phyloP scores from a whole-genome alignment of 2,113 vertebrate genomes.

The Microcebus tavaratra region DNA sequence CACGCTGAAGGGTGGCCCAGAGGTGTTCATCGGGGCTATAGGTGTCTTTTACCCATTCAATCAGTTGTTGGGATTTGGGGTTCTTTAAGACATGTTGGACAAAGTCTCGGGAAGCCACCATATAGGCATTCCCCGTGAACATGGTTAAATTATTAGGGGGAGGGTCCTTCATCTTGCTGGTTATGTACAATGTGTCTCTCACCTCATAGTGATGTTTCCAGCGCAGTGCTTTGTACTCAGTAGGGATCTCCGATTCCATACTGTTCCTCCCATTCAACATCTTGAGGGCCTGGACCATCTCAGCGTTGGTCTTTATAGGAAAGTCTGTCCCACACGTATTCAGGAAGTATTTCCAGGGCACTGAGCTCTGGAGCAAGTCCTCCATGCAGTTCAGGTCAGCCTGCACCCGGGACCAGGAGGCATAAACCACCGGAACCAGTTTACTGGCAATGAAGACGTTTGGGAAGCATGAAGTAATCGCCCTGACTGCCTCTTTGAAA shows the following conservation, averaged over 20 bases:
- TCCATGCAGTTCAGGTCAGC: constrained; percentile 96
- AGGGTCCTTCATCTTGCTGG: constrained; percentile 75
- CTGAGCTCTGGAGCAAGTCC: constrained; percentile 86
- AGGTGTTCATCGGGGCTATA: constrained; percentile 95
- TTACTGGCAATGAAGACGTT: constrained; percentile 94
- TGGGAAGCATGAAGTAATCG: constrained; percentile 89
- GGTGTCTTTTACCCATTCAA: constrained; percentile 94
- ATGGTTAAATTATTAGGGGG: constrained; percentile 88
- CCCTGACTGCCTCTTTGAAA: constrained; percentile 86
- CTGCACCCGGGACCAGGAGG: constrained; percentile 94
- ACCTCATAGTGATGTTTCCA: constrained; percentile 88
- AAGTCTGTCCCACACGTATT: constrained; percentile 96
- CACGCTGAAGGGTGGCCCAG: constrained; percentile 94
- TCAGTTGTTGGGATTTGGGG: constrained; percentile 76
- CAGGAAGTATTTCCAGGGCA: constrained; percentile 92
- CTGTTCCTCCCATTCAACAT: constrained; percentile 89
- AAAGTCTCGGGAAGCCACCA: constrained; percentile 89
- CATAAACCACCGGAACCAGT: constrained; percentile 89
- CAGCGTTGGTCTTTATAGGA: constrained; percentile 94
- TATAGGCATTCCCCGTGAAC: constrained; percentile 92
- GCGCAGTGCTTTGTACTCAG: constrained; percentile 78
- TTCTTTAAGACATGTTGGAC: constrained; percentile 86
- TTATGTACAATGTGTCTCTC: constrained; percentile 46
- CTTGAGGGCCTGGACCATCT: constrained; percentile 89
- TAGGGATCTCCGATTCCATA: constrained; percentile 89